Evolutionary conservation across 2,888 invertebrate genomes (phyloP).

Genomic region (Lysandra bellargus): DNA sequence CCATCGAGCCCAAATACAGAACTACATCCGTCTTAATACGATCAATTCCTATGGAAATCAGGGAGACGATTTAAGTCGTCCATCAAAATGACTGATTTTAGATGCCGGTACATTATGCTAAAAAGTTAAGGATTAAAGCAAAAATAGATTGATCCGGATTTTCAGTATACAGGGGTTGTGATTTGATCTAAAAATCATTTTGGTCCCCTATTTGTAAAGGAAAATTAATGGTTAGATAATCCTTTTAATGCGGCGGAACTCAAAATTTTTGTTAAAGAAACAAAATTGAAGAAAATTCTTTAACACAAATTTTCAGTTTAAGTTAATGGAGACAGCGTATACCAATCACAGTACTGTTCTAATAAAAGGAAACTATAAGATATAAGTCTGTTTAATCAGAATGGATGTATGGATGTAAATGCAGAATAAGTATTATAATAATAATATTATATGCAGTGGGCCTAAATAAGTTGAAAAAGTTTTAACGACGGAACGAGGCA

Average conservation of each 20-base stretch:
- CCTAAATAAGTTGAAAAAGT: too few species aligned
- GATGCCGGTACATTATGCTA: neutral
- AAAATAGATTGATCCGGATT: neutral
- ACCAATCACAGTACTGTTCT: neutral
- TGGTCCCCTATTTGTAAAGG: neutral
- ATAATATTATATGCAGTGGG: too few species aligned
- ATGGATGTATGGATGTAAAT: too few species aligned
- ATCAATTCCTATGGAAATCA: constrained; percentile 41
- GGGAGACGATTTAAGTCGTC: constrained; percentile 32
- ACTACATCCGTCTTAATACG: constrained; percentile 54
- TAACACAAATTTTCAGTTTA: too few species aligned
- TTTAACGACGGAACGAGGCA: too few species aligned
- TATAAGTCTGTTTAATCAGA: too few species aligned
- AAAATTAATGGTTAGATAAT: neutral
- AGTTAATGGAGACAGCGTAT: neutral
- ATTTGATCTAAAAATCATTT: constrained; percentile 4
- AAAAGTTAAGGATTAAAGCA: neutral
- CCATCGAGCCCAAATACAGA: constrained; percentile 59
- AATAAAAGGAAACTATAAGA: too few species aligned
- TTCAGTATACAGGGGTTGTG: neutral
- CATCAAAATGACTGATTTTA: constrained; percentile 15
- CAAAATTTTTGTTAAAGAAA: neutral
- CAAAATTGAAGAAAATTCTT: neutral
- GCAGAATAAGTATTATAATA: too few species aligned
- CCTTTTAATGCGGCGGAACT: neutral